Percentiles rank a stretch among this genome's conserved stretches.
Conservation (phyloP, 2,888 invertebrate species). For the Heteropelma amictum region DNA sequence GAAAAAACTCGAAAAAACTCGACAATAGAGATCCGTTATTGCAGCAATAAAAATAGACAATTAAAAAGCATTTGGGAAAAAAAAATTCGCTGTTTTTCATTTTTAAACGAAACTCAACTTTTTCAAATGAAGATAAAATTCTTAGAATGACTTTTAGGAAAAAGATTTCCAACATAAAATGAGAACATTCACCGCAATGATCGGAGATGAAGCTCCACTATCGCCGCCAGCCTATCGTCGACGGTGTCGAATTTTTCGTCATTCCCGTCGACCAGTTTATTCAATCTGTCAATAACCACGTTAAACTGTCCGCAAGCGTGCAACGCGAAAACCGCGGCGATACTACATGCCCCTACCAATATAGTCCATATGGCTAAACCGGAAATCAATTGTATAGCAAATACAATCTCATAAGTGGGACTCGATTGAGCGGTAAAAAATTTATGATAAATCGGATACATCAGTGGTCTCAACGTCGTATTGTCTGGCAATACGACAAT, state of each 20-base stretch:
- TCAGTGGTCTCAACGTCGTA: conserved; percentile 61
- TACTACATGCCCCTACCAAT: conserved; percentile 67
- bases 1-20: not conserved
- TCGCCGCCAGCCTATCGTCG: conserved; percentile 55
- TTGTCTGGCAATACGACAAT: conserved; percentile 63
- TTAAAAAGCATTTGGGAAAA: no score
- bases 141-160: no score
- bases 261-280: conserved; percentile 55
- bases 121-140: no score
- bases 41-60: no score
- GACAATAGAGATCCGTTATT: not conserved
- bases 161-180: no score
- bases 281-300: conserved; percentile 62
- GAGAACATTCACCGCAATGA: conserved; percentile 61
- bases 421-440: conserved; percentile 64
- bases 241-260: not conserved
- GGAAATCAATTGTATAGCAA: conserved; percentile 64
- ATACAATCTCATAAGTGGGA: conserved; percentile 70
- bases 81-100: no score
- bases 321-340: conserved; percentile 69
- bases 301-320: conserved; percentile 71
- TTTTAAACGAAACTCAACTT: no score
- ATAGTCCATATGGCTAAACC: conserved; percentile 68
- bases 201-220: conserved; percentile 66
- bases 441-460: conserved; percentile 67